Base-by-base conservation (phyloP, 1,140 invertebrate species). In the Leucophenga varia region DNA sequence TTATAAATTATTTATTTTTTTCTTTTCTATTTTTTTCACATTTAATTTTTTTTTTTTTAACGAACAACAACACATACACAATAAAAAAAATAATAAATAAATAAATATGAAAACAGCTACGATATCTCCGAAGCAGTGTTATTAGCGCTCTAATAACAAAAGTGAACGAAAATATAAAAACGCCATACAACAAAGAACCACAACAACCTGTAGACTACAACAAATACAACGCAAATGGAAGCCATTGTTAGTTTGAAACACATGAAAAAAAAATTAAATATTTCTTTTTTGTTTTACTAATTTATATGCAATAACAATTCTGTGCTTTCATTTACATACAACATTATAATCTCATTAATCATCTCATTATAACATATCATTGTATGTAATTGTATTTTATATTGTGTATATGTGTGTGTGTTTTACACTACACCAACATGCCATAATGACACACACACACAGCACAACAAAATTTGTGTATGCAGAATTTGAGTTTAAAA, bases 71-170 rank as follows among this genome's bases (percentile, higher is more conserved):
- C 57, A 64, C 57, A 70, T 14, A 52, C 13, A 18, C 19, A 51
- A 49, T 19, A 35, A 46, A 21, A 18, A 25, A 21, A 28, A 48
- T 14, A 42, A 45, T 4, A 43, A 37, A 42, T 3, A 2, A 25
- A 51, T 30, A 41, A 8, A 35, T n/a, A n/a, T n/a, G 32, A 48
- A 41, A 36, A 51, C 57, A 73, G 70, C 65, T 73, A 73, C 61
- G 70, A 73, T 70, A 73, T 73, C 61, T 70, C 61, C 64, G 70
- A 73, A 61, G 70, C 70, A 51, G 70, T 73, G 58, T 57, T 73
- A 52, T 54, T 73, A 73, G 70, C 70, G 25, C 65, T 73, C 43
- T 73, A 52, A 72, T 38, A 49, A 49, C 8, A n/a, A 13, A 30
- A 43, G 28, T 47, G 40, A 48, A 43, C 50, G 39, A 60, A 34